Percentiles rank a stretch among this genome's conserved stretches.
phyloP scores from a whole-genome alignment of 2,888 invertebrate species.

The Neoascia interrupta region DNA sequence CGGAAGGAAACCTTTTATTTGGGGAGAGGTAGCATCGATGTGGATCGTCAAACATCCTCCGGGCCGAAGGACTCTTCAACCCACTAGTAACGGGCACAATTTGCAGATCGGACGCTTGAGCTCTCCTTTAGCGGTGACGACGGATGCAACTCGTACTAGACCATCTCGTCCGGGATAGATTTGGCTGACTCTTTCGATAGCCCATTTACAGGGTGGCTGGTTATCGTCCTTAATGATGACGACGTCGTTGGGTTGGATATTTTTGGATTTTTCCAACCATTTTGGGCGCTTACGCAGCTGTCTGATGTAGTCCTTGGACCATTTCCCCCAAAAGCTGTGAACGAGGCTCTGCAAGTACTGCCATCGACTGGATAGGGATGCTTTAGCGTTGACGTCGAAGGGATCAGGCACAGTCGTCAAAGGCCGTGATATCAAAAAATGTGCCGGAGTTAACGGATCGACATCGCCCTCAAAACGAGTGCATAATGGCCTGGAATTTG shows the following conservation, averaged over 20 bases:
- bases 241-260: slow-evolving; percentile 37
- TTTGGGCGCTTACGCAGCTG: slow-evolving; percentile 53
- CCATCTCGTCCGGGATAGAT: slow-evolving; percentile 71
- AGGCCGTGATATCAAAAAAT: slow-evolving; percentile 55
- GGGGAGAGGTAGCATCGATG: too few relatives aligned
- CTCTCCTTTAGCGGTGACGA: background rate
- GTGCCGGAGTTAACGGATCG: slow-evolving; percentile 65
- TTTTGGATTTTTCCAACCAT: slow-evolving; percentile 23
- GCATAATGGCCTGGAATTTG: slow-evolving; percentile 74
- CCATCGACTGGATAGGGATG: slow-evolving; percentile 66
- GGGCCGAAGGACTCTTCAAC: background rate
- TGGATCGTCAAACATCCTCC: background rate
- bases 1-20: too few relatives aligned
- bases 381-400: background rate
- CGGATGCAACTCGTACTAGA: slow-evolving; percentile 7
- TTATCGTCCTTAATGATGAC: slow-evolving; percentile 49
- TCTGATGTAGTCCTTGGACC: slow-evolving; percentile 45
- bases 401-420: slow-evolving; percentile 14
- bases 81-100: background rate
- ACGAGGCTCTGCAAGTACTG: slow-evolving; percentile 61
- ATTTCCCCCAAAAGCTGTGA: slow-evolving; percentile 56
- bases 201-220: slow-evolving; percentile 69
- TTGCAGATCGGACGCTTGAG: background rate
- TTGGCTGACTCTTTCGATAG: slow-evolving; percentile 67
- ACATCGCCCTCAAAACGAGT: slow-evolving; percentile 63